phyloP scores from a whole-genome alignment of 2,797 vertebrate genomes.

The Vireo griseus region DNA sequence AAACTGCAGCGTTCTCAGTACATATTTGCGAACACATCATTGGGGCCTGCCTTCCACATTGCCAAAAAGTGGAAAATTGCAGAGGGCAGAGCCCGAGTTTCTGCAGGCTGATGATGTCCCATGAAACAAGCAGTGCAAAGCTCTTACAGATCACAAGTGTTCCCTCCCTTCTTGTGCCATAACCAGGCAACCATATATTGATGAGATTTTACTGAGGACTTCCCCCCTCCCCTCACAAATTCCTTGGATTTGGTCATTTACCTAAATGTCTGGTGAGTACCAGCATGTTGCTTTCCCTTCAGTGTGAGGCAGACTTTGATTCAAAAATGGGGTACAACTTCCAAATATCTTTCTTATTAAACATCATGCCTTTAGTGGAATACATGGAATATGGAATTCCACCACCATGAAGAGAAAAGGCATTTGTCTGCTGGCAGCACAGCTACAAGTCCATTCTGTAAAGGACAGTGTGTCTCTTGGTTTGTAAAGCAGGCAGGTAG shows the following conservation, averaged over 20 bases:
- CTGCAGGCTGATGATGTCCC: not conserved
- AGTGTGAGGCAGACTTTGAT: not conserved
- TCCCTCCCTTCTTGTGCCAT: not conserved
- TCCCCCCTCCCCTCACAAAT: fast-evolving
- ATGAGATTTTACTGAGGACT: not conserved
- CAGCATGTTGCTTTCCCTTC: not conserved
- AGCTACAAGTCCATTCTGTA: not conserved
- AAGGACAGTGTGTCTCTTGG: not conserved
- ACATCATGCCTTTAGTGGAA: not conserved
- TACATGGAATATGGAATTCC: not conserved
- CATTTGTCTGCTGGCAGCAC: not conserved
- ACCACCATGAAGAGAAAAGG: not conserved
- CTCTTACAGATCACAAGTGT: not conserved
- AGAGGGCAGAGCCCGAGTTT: not conserved
- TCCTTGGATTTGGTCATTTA: not conserved
- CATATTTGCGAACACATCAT: fast-evolving
- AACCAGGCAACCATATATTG: not conserved
- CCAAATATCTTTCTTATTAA: not conserved
- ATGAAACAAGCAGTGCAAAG: not conserved
- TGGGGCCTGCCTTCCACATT: not conserved
- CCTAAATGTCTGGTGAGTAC: not conserved
- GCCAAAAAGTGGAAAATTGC: not conserved
- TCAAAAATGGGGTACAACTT: not conserved
- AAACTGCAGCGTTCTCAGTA: not conserved
- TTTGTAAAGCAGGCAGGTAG: not conserved